Percentiles rank a stretch among this genome's conserved stretches.
Conservation (phyloP, 2,888 invertebrate genomes). For the Ochropleura plecta region DNA sequence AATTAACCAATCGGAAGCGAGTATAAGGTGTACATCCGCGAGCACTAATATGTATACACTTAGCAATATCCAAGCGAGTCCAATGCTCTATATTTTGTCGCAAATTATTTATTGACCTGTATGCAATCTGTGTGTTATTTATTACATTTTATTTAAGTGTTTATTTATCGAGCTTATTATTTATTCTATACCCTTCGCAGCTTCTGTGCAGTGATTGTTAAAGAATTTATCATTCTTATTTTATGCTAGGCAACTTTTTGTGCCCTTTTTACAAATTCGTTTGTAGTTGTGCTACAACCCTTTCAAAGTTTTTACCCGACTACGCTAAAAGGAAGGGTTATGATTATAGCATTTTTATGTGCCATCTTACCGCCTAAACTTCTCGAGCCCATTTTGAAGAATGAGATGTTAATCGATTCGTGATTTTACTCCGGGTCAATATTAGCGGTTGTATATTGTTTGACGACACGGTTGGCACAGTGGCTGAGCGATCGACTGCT, state of each 20-base stretch:
- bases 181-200: conserved; percentile 16
- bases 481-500: too few species aligned
- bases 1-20: neutral
- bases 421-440: neutral
- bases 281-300: neutral
- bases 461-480: too few species aligned
- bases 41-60: too few species aligned
- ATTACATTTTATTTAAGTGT: conserved; percentile 11
- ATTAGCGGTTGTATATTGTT: neutral
- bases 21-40: neutral
- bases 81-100: neutral
- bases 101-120: conserved; percentile 25
- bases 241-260: neutral
- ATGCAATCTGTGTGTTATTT: conserved; percentile 28
- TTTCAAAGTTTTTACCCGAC: neutral
- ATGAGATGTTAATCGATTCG: neutral
- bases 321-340: neutral
- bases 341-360: neutral
- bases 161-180: conserved; percentile 17
- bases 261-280: neutral
- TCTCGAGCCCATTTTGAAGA: neutral
- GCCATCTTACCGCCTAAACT: neutral
- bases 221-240: neutral
- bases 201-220: neutral
- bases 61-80: too few species aligned